Conservation (phyloP, 2,888 invertebrate genomes). For the Cheilosia urbana region DNA sequence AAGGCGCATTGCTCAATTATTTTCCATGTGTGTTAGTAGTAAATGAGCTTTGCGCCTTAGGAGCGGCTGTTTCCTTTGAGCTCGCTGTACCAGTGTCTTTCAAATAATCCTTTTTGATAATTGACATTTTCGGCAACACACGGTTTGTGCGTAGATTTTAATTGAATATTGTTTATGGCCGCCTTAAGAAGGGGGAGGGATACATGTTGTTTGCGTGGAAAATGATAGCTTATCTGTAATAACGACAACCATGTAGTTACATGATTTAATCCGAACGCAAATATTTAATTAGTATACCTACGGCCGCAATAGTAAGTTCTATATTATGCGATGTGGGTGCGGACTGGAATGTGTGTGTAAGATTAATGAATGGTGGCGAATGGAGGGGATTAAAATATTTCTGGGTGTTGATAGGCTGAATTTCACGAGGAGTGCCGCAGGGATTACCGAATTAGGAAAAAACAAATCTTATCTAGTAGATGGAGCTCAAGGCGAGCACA, state of each 20-base stretch:
- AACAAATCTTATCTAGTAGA: slow-evolving; percentile 66
- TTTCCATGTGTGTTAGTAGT: slow-evolving; percentile 24
- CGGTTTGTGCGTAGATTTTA: slow-evolving; percentile 60
- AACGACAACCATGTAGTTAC: slow-evolving; percentile 50
- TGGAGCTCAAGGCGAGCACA: slow-evolving; percentile 11
- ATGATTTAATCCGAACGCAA: slow-evolving; percentile 53
- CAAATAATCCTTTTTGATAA: slow-evolving; percentile 61
- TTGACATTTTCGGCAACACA: slow-evolving; percentile 63
- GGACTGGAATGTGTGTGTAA: slow-evolving; percentile 9
- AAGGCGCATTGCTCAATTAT: slow-evolving; percentile 63
- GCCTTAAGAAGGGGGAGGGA: background rate
- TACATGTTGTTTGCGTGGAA: background rate
- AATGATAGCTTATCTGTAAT: slow-evolving; percentile 49
- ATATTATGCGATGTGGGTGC: background rate
- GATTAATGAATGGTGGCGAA: background rate
- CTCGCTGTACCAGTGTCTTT: slow-evolving; percentile 21
- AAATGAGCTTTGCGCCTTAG: slow-evolving; percentile 40
- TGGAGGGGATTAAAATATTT: slow-evolving; percentile 50
- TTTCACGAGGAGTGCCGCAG: slow-evolving; percentile 31
- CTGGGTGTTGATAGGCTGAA: slow-evolving; percentile 57
- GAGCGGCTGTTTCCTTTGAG: slow-evolving; percentile 29
- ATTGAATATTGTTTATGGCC: slow-evolving; percentile 65
- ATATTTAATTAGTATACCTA: slow-evolving; percentile 54
- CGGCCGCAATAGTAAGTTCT: slow-evolving; percentile 3
- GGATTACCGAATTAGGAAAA: slow-evolving; percentile 67